phyloP scores from a whole-genome alignment of 2,113 vertebrate species.

The Maccullochella peelii region DNA sequence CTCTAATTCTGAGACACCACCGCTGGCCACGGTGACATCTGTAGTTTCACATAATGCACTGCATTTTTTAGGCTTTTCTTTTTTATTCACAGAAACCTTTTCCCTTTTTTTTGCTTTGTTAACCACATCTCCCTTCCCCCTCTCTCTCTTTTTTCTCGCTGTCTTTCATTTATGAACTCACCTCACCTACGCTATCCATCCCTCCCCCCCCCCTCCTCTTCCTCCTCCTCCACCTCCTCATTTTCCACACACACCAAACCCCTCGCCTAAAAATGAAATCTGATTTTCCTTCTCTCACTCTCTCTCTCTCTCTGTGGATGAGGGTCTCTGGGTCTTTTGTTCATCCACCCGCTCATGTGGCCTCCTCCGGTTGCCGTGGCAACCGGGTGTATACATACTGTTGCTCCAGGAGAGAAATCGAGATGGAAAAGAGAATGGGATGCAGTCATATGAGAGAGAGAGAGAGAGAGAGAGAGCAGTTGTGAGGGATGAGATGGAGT shows the following conservation, averaged over 20 bases:
- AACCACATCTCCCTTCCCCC: conserved; percentile 57
- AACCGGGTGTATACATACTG: conserved; percentile 77
- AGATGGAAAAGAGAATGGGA: conserved; percentile 55
- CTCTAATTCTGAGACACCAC: neutral
- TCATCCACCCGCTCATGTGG: conserved; percentile 75
- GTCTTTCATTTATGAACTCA: conserved; percentile 68
- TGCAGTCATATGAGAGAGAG: conserved; percentile 31
- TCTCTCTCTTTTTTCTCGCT: neutral
- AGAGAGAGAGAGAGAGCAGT: conserved; percentile 1
- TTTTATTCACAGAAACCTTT: conserved; percentile 15
- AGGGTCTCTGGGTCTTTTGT: conserved; percentile 79
- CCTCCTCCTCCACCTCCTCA: conserved; percentile 38
- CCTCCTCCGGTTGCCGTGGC: conserved; percentile 70
- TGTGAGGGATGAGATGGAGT: conserved; percentile 32
- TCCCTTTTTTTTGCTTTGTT: conserved; percentile 30
- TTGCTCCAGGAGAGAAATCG: conserved; percentile 65
- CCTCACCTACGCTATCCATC: conserved; percentile 68
- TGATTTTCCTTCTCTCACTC: conserved; percentile 55
- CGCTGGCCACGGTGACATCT: neutral
- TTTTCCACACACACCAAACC: conserved; percentile 56
- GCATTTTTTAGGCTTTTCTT: conserved; percentile 34
- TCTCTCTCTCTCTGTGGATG: conserved; percentile 42
- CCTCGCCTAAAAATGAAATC: conserved; percentile 74
- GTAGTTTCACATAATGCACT: conserved; percentile 34
- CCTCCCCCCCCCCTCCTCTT: conserved; percentile 15